Conservation (phyloP, 1,140 invertebrate genomes). For the Diuraphis noxia region DNA sequence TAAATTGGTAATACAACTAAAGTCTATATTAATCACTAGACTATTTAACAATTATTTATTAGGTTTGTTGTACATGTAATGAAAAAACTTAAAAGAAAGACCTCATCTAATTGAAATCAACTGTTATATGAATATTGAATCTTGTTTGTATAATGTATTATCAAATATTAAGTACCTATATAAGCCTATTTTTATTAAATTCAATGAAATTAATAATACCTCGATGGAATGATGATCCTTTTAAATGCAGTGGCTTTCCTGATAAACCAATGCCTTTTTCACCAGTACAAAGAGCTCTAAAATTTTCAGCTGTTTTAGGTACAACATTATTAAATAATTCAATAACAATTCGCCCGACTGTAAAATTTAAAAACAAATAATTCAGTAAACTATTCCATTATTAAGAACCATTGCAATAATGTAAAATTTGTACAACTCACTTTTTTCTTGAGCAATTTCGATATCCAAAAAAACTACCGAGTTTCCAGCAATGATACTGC, state of each 20-base stretch:
- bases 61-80: background rate
- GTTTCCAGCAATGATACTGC: constrained; percentile 16
- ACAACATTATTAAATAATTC: constrained; percentile 82
- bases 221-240: constrained; percentile 75
- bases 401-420: background rate
- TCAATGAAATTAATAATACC: constrained; percentile 61
- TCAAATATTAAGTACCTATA: background rate
- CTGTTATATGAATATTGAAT: background rate
- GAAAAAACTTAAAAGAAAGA: background rate
- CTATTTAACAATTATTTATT: background rate
- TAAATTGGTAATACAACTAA: background rate
- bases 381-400: background rate
- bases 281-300: constrained; percentile 85
- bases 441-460: constrained; percentile 55
- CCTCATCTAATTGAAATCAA: background rate
- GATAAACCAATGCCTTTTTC: constrained; percentile 74
- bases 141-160: background rate
- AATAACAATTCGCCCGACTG: constrained; percentile 79
- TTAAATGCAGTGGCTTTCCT: constrained; percentile 75
- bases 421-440: constrained; percentile 52
- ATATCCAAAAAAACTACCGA: constrained; percentile 56
- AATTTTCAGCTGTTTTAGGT: constrained; percentile 90
- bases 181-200: background rate
- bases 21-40: background rate
- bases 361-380: constrained; percentile 59